A percentile compares a stretch with the other conserved stretches of the same genome.
These are phyloP conservation scores for Drosophila anomelani DNA, from an alignment of 2,888 invertebrate genomes.

Conservation along the genomic window DNA sequence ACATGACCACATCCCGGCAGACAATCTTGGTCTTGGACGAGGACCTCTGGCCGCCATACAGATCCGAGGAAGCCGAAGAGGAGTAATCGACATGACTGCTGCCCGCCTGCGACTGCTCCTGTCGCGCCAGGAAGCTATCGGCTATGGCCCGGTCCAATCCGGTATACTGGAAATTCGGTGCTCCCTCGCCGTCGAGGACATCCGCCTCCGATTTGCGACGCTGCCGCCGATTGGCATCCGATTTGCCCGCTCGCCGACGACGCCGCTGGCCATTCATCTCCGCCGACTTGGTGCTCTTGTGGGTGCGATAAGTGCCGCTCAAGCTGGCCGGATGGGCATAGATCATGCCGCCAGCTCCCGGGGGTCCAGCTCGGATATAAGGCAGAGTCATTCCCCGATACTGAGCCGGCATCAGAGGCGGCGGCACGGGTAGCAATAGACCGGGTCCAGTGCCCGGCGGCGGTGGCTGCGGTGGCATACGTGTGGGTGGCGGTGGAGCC, in stretches of 20 bases:
- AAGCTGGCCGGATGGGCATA: constrained; percentile 75
- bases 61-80: constrained; percentile 77
- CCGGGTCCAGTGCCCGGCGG: constrained; percentile 68
- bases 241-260: constrained; percentile 71
- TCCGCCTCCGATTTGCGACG: constrained; percentile 84
- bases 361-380: constrained; percentile 67
- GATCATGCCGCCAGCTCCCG: constrained; percentile 55
- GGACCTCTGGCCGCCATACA: constrained; percentile 64
- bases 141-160: constrained; percentile 84
- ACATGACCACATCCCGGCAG: constrained; percentile 83
- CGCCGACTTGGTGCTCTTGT: constrained; percentile 71
- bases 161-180: constrained; percentile 82
- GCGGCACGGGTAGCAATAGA: constrained; percentile 56
- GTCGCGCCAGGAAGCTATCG: constrained; percentile 83
- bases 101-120: constrained; percentile 80
- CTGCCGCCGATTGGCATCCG: constrained; percentile 79
- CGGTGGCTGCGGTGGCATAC: constrained; percentile 56
- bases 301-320: constrained; percentile 77
- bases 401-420: constrained; percentile 45
- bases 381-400: constrained; percentile 79
- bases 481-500: constrained; percentile 68
- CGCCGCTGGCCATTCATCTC: constrained; percentile 75
- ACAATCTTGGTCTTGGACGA: constrained; percentile 80
- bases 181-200: constrained; percentile 75
- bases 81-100: constrained; percentile 83